These are phyloP conservation scores for Onychomys torridus DNA, from an alignment of 2,797 vertebrate species.

Conservation along the genomic window DNA sequence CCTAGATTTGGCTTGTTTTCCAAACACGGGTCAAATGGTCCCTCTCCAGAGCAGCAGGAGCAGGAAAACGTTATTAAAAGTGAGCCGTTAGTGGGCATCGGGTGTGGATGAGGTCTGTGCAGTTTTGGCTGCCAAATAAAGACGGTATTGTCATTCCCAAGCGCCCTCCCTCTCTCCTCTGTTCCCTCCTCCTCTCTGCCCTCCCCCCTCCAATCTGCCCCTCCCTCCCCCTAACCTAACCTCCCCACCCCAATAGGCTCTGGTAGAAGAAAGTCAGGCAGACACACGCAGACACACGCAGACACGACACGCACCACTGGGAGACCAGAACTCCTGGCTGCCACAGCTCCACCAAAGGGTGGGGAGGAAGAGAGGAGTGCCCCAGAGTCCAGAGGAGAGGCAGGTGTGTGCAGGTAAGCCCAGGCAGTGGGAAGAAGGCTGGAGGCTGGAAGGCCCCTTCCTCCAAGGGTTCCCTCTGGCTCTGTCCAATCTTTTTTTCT, in stretches of 20 bases:
- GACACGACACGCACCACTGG: slow-evolving; percentile 28
- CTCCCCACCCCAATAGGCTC: slow-evolving; percentile 83
- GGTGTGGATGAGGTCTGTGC: slow-evolving; percentile 82
- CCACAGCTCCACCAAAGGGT: slow-evolving; percentile 70
- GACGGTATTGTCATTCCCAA: slow-evolving; percentile 86
- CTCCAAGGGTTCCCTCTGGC: not conserved
- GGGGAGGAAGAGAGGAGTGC: slow-evolving; percentile 78
- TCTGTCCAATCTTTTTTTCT: not conserved
- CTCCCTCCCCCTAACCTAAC: slow-evolving; percentile 83
- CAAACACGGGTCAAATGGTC: slow-evolving; percentile 79
- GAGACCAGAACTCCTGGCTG: slow-evolving; percentile 73
- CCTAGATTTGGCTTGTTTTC: slow-evolving; percentile 82
- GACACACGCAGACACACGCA: slow-evolving; percentile 73
- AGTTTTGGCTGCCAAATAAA: slow-evolving; percentile 89
- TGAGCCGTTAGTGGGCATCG: slow-evolving; percentile 82
- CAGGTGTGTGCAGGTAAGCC: slow-evolving; percentile 89
- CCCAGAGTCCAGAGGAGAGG: slow-evolving; percentile 85
- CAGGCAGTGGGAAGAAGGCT: not conserved
- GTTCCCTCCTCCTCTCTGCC: slow-evolving; percentile 70
- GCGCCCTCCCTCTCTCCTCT: slow-evolving; percentile 76
- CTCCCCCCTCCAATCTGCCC: slow-evolving; percentile 68
- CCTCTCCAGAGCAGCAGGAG: slow-evolving; percentile 74
- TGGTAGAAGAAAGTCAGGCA: slow-evolving; percentile 82
- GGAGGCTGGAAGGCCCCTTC: not conserved
- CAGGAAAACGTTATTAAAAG: slow-evolving; percentile 84